Evolutionary conservation across 92 coral and sea anemone species (phyloP).

Genomic region (Epizoanthus rinbou): DNA sequence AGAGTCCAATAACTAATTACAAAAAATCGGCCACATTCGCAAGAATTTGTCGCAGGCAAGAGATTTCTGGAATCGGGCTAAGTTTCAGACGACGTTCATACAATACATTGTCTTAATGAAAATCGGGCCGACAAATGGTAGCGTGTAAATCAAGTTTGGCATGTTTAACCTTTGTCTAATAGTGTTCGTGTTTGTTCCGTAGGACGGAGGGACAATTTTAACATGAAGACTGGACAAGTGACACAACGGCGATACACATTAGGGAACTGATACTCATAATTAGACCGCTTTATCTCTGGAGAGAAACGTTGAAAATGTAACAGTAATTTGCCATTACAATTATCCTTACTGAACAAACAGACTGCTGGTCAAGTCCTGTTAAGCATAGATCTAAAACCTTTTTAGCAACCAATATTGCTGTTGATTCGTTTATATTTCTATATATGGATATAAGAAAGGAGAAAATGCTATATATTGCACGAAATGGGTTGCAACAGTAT

Average conservation of each 20-base stretch:
- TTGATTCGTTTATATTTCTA: no score
- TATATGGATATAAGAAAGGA: no score
- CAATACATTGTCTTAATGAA: no score
- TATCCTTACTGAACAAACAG: neutral
- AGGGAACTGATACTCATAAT: neutral
- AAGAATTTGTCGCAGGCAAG: no score
- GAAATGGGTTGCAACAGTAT: no score
- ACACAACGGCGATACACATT: neutral
- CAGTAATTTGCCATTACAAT: neutral
- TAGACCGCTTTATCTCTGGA: neutral
- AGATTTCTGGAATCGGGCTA: no score
- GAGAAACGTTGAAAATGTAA: neutral
- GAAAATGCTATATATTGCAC: no score
- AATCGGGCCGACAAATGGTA: no score
- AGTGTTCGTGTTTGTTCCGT: neutral
- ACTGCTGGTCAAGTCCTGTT: neutral
- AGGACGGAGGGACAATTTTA: conserved; percentile 9
- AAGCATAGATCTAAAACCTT: neutral
- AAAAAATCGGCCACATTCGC: no score
- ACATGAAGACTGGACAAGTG: neutral
- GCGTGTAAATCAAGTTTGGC: neutral
- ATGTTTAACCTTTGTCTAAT: neutral
- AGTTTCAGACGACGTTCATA: no score
- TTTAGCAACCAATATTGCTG: neutral
- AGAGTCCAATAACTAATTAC: no score